These are phyloP conservation scores for Drosophila insularis DNA, from an alignment of 1,140 invertebrate genomes.

Conservation along the genomic window DNA sequence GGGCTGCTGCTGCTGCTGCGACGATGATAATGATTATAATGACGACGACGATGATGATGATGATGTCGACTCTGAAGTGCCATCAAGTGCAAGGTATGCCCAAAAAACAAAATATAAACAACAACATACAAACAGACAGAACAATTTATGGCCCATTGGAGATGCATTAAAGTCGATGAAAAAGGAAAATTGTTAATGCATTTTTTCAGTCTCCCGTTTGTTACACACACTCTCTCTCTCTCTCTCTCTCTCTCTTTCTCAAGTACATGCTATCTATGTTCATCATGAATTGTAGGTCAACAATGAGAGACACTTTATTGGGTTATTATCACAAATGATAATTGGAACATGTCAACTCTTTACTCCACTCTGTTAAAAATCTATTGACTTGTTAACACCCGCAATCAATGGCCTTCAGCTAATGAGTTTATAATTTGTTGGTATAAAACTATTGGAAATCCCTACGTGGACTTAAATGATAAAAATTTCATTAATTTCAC, in stretches of 20 bases:
- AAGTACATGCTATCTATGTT: background rate
- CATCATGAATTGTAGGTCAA: constrained; percentile 9
- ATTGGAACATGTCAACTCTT: background rate
- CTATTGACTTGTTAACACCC: too few relatives aligned
- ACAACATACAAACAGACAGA: constrained; percentile 33
- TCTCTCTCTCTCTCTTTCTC: constrained; percentile 30
- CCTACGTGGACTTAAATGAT: too few relatives aligned
- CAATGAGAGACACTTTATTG: constrained; percentile 18
- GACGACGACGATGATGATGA: constrained; percentile 4
- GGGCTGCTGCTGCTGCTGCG: background rate
- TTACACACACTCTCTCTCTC: too few relatives aligned
- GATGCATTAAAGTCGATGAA: constrained; percentile 68
- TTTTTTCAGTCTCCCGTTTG: constrained; percentile 40
- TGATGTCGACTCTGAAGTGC: constrained; percentile 57
- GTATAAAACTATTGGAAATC: background rate
- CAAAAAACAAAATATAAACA: constrained; percentile 25
- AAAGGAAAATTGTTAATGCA: constrained; percentile 71
- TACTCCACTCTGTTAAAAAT: background rate
- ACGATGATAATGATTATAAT: background rate
- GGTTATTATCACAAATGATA: background rate
- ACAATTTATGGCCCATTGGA: constrained; percentile 72
- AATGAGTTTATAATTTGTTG: too few relatives aligned
- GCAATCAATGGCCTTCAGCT: background rate
- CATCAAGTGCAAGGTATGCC: constrained; percentile 58
- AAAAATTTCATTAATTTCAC: too few relatives aligned